A percentile compares a stretch with the other conserved stretches of the same genome.
Evolutionary conservation across 2,888 invertebrate species (phyloP).

Genomic region (Sarcophaga carnaria): DNA sequence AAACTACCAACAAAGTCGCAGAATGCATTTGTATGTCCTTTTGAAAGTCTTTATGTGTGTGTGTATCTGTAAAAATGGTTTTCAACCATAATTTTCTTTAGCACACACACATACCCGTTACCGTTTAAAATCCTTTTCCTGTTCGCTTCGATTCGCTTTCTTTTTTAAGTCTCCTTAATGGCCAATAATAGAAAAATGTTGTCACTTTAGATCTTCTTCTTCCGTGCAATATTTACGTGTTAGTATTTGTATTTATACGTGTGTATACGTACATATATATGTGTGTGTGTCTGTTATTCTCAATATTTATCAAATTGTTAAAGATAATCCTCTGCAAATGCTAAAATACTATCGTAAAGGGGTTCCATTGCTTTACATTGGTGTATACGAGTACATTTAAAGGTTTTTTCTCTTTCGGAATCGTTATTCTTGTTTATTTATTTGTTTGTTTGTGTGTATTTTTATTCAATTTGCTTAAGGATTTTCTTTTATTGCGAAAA

Average conservation of each 20-base stretch:
- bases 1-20: background rate
- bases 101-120: constrained; percentile 6
- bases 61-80: background rate
- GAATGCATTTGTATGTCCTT: constrained; percentile 37
- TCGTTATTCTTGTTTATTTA: background rate
- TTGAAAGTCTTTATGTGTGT: background rate
- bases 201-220: constrained; percentile 77
- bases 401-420: constrained; percentile 5
- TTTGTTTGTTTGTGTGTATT: background rate
- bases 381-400: constrained; percentile 4
- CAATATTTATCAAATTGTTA: constrained; percentile 77
- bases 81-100: constrained; percentile 52
- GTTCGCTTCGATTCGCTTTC: constrained; percentile 1
- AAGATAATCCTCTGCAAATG: constrained; percentile 74
- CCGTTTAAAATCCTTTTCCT: constrained; percentile 68
- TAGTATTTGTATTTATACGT: constrained; percentile 30
- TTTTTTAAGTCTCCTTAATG: constrained; percentile 81
- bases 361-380: background rate
- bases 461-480: constrained; percentile 23
- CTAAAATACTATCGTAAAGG: constrained; percentile 75
- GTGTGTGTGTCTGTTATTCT: background rate
- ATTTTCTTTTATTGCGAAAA: background rate
- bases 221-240: constrained; percentile 46
- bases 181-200: constrained; percentile 82
- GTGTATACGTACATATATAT: background rate